Conservation (phyloP, 1,140 invertebrate genomes). For the Caenorhabditis brenneri region DNA sequence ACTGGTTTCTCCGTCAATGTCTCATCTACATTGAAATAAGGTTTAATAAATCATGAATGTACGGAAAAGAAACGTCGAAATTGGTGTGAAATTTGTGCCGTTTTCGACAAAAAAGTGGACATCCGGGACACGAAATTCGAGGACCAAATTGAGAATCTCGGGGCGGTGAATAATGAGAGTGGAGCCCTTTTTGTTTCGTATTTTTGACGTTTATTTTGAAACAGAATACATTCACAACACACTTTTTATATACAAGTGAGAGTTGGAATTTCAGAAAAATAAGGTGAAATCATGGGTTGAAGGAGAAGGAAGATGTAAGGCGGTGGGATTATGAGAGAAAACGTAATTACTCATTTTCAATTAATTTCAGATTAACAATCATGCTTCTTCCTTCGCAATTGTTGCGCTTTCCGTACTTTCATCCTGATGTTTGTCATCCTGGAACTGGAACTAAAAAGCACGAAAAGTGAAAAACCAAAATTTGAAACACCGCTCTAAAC, state of each 20-base stretch:
- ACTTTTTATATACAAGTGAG: slow-evolving; percentile 19
- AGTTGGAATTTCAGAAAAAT: neutral
- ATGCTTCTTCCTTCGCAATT: neutral
- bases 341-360: slow-evolving; percentile 11
- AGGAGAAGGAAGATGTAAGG: neutral
- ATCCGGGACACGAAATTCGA: neutral
- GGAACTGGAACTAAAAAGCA: neutral
- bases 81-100: neutral
- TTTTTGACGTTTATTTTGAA: neutral
- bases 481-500: neutral
- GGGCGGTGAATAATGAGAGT: neutral
- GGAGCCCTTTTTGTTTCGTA: neutral
- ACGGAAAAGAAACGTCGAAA: neutral
- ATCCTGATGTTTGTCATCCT: neutral
- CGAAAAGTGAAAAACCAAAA: neutral
- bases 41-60: neutral
- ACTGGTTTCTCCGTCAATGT: neutral
- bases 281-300: neutral
- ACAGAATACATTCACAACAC: neutral
- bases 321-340: neutral
- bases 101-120: neutral
- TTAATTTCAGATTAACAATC: slow-evolving; percentile 8
- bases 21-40: neutral
- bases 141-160: neutral
- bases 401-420: neutral